phyloP scores from a whole-genome alignment of 2,797 vertebrate genomes.

The Triplophysa yarkandensis region DNA sequence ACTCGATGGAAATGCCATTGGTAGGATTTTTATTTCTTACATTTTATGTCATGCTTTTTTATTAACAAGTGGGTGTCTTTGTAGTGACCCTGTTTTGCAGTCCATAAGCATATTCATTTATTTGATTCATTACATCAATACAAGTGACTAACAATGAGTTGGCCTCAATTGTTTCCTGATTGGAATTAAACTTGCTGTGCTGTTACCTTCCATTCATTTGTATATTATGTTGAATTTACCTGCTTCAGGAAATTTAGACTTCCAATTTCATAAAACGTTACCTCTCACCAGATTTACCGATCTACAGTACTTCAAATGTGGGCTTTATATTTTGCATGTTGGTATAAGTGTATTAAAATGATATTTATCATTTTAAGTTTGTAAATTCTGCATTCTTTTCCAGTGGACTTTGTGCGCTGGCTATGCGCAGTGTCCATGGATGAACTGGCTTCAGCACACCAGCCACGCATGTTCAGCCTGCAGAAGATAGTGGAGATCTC shows the following conservation, averaged over 20 bases:
- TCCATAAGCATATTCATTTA: not conserved
- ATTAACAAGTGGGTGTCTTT: not conserved
- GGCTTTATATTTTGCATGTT: not conserved
- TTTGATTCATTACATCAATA: constrained; percentile 8
- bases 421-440: constrained; percentile 95
- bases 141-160: not conserved
- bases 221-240: not conserved
- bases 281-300: too few relatives aligned
- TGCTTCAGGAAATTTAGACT: not conserved
- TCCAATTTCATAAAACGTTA: not conserved
- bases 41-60: not conserved
- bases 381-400: constrained; percentile 19
- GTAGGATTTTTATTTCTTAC: constrained; percentile 68
- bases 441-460: constrained; percentile 90
- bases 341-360: not conserved
- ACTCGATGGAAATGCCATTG: constrained; percentile 93
- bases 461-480: constrained; percentile 95
- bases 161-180: not conserved
- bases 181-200: not conserved
- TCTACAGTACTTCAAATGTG: too few relatives aligned
- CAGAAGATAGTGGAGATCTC: constrained; percentile 98
- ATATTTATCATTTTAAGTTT: not conserved
- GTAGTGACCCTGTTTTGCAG: not conserved
- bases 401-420: constrained; percentile 97
- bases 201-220: not conserved